These are phyloP conservation scores for Tinea trinotella DNA, from an alignment of 2,888 invertebrate species.

Conservation along the genomic window DNA sequence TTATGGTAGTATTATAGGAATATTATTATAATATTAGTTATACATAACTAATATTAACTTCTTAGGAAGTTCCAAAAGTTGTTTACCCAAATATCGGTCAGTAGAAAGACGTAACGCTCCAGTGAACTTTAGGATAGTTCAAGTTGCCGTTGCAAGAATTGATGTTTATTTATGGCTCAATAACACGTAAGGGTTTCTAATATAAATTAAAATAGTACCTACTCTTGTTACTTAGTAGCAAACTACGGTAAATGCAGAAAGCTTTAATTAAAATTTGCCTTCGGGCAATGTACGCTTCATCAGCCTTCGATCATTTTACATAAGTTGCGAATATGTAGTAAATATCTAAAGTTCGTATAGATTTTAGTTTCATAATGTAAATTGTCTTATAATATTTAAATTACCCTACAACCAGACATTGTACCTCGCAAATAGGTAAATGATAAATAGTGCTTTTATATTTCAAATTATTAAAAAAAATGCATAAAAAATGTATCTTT, in stretches of 20 bases:
- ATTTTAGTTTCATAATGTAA: neutral
- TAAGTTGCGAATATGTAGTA: neutral
- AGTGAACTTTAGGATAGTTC: neutral
- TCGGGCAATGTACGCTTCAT: neutral
- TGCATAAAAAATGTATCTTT: too few species aligned
- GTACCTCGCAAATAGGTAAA: too few species aligned
- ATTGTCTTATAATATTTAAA: neutral
- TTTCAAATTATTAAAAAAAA: too few species aligned
- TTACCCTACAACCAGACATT: too few species aligned
- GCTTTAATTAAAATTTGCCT: conserved; percentile 10
- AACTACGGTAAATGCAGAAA: neutral
- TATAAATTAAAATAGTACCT: neutral
- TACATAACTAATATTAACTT: too few species aligned
- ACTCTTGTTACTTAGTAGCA: neutral
- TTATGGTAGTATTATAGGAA: too few species aligned
- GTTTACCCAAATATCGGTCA: neutral
- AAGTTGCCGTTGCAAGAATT: neutral
- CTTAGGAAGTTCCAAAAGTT: neutral
- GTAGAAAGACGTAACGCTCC: conserved; percentile 2
- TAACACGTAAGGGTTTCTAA: neutral
- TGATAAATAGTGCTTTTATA: too few species aligned
- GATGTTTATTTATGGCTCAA: neutral
- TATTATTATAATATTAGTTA: too few species aligned
- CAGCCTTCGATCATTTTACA: neutral
- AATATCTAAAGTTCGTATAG: neutral